Conservation (phyloP, 2,888 invertebrate species). For the Hypomecis punctinalis region DNA sequence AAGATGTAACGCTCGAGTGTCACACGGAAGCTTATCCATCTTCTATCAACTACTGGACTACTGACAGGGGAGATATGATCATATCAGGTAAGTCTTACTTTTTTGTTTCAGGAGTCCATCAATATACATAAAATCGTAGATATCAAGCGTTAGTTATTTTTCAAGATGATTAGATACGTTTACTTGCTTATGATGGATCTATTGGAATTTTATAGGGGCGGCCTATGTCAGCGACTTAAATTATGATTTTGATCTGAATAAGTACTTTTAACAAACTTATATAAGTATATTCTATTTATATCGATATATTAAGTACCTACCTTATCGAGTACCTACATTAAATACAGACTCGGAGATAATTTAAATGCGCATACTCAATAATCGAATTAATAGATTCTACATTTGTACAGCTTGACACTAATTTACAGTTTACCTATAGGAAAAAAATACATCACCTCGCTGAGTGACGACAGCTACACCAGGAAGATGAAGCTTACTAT, state of each 20-base stretch:
- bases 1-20: conserved; percentile 95
- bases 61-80: conserved; percentile 95
- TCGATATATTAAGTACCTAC: too few relatives aligned
- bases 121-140: too few relatives aligned
- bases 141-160: too few relatives aligned
- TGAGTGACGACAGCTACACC: conserved; percentile 94
- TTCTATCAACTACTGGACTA: conserved; percentile 98
- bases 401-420: background rate
- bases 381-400: background rate
- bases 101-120: too few relatives aligned
- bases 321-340: too few relatives aligned
- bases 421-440: conserved; percentile 79
- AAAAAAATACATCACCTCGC: conserved; percentile 94
- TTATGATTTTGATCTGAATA: too few relatives aligned
- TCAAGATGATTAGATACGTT: too few relatives aligned
- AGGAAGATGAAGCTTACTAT: conserved; percentile 97
- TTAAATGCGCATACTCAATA: background rate
- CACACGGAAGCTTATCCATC: conserved; percentile 96
- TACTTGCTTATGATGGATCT: too few relatives aligned
- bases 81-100: conserved; percentile 88
- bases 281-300: too few relatives aligned
- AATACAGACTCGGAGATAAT: background rate
- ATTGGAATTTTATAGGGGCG: too few relatives aligned
- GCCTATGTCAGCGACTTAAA: too few relatives aligned
- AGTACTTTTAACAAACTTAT: too few relatives aligned